Percentiles rank a stretch among this genome's conserved stretches.
Conservation (phyloP, 30 jellyfish, hydroid and myxozoan species). For the Turritopsis rubra region DNA sequence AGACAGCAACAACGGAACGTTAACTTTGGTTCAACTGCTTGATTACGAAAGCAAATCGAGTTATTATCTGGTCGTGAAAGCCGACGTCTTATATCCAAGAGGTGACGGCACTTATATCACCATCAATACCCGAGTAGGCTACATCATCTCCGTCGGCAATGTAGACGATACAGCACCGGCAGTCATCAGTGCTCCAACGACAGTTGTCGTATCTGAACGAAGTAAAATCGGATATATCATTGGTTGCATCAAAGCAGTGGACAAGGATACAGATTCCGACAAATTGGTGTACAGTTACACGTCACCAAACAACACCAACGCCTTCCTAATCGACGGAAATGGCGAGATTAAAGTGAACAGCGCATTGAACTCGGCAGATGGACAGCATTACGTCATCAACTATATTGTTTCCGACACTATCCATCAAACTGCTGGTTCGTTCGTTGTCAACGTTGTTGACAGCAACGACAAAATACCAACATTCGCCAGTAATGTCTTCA, state of each 20-base stretch:
- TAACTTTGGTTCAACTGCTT: not conserved
- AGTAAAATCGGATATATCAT: constrained; percentile 6
- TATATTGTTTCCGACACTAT: constrained; percentile 28
- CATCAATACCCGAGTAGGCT: not conserved
- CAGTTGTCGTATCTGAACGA: constrained; percentile 21
- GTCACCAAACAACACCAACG: not conserved
- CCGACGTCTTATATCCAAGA: not conserved
- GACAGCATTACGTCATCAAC: not conserved
- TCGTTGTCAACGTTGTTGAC: constrained; percentile 15
- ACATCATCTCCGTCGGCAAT: constrained; percentile 15
- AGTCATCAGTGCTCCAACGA: constrained; percentile 5
- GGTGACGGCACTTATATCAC: constrained; percentile 11
- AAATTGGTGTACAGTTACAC: constrained; percentile 10
- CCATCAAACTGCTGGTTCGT: not conserved
- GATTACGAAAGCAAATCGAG: constrained; percentile 15
- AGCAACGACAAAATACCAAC: constrained; percentile 10
- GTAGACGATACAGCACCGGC: constrained; percentile 30
- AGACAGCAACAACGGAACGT: constrained; percentile 18
- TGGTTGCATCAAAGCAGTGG: constrained; percentile 22
- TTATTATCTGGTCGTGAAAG: constrained; percentile 12
- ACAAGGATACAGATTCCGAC: not conserved
- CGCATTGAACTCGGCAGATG: constrained; percentile 9
- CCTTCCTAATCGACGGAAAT: constrained; percentile 21
- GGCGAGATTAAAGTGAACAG: constrained; percentile 15
- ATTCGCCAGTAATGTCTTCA: constrained; percentile 12